Evolutionary conservation across 2,888 invertebrate genomes (phyloP).

Genomic region (Conchocele bisecta): DNA sequence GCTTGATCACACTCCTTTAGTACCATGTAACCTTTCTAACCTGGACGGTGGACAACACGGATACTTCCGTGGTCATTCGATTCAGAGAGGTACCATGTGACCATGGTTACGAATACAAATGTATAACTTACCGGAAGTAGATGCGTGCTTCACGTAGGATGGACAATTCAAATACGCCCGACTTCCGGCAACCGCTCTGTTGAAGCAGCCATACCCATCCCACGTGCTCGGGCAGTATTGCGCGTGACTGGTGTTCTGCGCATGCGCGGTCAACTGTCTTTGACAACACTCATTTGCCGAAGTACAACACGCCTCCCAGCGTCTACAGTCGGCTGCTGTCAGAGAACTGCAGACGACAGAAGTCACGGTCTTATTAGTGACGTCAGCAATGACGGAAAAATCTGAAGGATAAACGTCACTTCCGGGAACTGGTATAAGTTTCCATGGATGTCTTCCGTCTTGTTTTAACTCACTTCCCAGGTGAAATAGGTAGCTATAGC

Average conservation of each 20-base stretch:
- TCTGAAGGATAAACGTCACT: slow-evolving; percentile 27
- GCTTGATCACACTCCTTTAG: too few species aligned
- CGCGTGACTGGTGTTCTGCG: slow-evolving; percentile 22
- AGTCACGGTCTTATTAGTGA: slow-evolving; percentile 52
- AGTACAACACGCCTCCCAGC: slow-evolving; percentile 69
- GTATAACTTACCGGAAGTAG: slow-evolving; percentile 70
- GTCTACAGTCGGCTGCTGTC: slow-evolving; percentile 53
- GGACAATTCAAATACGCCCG: slow-evolving; percentile 62
- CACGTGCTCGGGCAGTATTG: slow-evolving; percentile 71
- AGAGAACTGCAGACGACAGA: slow-evolving; percentile 58
- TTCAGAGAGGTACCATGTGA: too few species aligned
- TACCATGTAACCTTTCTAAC: too few species aligned
- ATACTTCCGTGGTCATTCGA: too few species aligned
- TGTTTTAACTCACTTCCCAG: slow-evolving; percentile 29
- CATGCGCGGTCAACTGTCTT: slow-evolving; percentile 46
- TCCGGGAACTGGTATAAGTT: slow-evolving; percentile 16
- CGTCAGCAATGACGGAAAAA: slow-evolving; percentile 50
- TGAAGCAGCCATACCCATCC: slow-evolving; percentile 75
- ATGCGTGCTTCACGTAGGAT: slow-evolving; percentile 82
- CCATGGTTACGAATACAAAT: too few species aligned
- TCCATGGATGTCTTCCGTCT: slow-evolving; percentile 16
- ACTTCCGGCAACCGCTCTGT: slow-evolving; percentile 72
- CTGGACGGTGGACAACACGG: too few species aligned
- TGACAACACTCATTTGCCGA: slow-evolving; percentile 64
- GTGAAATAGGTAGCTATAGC: slow-evolving; percentile 66